Base-by-base conservation (phyloP, 2,888 invertebrate genomes). In the Scaptomyza parva region DNA sequence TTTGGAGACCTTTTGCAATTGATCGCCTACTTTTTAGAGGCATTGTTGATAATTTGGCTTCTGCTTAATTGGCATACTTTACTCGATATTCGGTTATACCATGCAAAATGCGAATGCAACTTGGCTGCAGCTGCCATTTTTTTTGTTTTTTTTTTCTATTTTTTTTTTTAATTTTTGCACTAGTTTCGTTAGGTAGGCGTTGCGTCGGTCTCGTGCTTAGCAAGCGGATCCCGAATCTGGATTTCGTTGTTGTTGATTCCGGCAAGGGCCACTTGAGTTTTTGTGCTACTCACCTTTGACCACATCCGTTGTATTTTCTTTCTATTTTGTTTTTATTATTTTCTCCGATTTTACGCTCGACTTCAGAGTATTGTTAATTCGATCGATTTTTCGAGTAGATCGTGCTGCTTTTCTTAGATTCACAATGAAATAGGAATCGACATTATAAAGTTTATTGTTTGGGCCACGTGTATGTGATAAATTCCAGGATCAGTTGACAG, bases 1-100 rank as follows among this genome's bases (percentile, higher is more conserved):
- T 50, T 40, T 22, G 30, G 26, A 20, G 8, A 28, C 41, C 33
- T 17, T 30, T 8, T 20, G 20, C 69, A 54, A 75, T 44, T 39
- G 30, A 47, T 71, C 68, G 76, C 69, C 74, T 58, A 45, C 70
- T 69, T 70, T 63, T 76, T 52, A 35, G 47, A 43, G 51, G 55
- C 52, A 74, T 67, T 76, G 61, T 80, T 67, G 41, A 24, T 28
- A 20, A 8, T 47, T 86, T 79, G 85, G 78, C 80, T 87, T 87
- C 85, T 82, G 87, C 80, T 76, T 87, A 85, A 87, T 85, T 85
- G 85, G 78, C 68, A 65, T 70, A 80, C 67, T 72, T 71, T 59
- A 12, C 28, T 17, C 5, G 37, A 37, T 37, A 57, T 37, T 22
- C 37, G 12, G 45, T 37, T 17, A 55, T 51, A 39, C 51, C 55